phyloP scores from a whole-genome alignment of 1,140 invertebrate genomes.

The Saccostrea glomerata region DNA sequence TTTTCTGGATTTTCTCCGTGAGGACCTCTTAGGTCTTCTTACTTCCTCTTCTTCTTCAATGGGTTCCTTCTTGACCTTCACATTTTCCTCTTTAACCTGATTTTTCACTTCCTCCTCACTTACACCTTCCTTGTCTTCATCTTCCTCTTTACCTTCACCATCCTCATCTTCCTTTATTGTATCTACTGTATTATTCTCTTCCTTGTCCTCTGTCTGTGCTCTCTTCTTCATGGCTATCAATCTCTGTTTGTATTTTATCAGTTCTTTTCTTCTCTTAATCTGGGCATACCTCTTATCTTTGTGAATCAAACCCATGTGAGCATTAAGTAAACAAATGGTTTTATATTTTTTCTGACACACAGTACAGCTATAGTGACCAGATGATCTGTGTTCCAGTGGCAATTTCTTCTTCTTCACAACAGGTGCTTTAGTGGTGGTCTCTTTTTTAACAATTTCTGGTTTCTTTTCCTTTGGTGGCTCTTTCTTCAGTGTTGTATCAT shows the following conservation, averaged over 20 bases:
- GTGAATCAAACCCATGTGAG: slow-evolving; percentile 14
- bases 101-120: neutral
- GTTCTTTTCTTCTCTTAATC: slow-evolving; percentile 1
- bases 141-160: neutral
- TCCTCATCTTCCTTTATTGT: neutral
- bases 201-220: neutral
- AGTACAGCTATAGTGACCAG: slow-evolving; percentile 19
- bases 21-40: neutral
- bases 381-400: neutral
- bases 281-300: slow-evolving; percentile 10
- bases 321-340: neutral
- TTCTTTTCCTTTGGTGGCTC: slow-evolving; percentile 11
- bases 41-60: neutral
- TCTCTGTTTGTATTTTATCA: neutral
- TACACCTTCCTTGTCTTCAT: neutral
- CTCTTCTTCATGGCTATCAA: slow-evolving; percentile 23
- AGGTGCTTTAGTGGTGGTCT: neutral
- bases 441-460: neutral
- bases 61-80: neutral
- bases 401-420: neutral
- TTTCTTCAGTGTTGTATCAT: neutral
- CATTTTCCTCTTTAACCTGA: too few relatives aligned
- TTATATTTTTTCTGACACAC: slow-evolving; percentile 9
- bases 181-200: neutral
- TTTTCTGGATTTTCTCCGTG: slow-evolving; percentile 8